Percentiles rank a stretch among this genome's conserved stretches.
These are phyloP conservation scores for Psilopogon haemacephalus DNA, from an alignment of 2,113 vertebrate genomes.

Conservation along the genomic window DNA sequence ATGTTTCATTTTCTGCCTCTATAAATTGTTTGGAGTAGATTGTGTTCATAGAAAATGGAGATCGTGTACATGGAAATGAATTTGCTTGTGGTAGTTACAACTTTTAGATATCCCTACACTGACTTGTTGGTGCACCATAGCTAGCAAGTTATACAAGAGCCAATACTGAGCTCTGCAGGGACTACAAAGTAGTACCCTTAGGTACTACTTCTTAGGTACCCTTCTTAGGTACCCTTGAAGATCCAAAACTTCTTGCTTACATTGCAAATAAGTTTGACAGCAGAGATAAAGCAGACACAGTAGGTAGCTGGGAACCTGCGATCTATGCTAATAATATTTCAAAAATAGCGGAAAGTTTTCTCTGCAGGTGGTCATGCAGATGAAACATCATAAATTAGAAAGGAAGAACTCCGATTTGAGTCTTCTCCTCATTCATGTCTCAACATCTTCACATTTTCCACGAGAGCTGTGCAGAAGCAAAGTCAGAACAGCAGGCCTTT, in stretches of 20 bases:
- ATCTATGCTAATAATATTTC: slow-evolving; percentile 36
- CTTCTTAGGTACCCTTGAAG: background rate
- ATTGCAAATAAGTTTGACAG: slow-evolving; percentile 25
- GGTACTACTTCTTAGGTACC: background rate
- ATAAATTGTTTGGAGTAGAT: background rate
- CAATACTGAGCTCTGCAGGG: background rate
- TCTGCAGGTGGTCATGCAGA: background rate
- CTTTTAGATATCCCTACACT: background rate
- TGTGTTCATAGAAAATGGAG: background rate
- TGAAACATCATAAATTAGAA: slow-evolving; percentile 9
- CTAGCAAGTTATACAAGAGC: background rate
- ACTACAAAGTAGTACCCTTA: slow-evolving; percentile 4
- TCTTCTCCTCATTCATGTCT: background rate
- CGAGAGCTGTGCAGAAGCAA: background rate
- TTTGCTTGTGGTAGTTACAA: background rate
- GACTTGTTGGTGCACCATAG: background rate
- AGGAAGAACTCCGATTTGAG: background rate
- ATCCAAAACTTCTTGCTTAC: background rate
- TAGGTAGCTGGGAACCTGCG: slow-evolving; percentile 3
- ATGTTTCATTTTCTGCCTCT: background rate
- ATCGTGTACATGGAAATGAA: background rate
- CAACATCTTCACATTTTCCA: background rate
- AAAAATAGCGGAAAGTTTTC: slow-evolving; percentile 21
- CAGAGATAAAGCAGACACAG: slow-evolving; percentile 28
- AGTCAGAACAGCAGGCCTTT: background rate